Base-by-base conservation (phyloP, 1,140 invertebrate species). In the Melitaea cinxia region DNA sequence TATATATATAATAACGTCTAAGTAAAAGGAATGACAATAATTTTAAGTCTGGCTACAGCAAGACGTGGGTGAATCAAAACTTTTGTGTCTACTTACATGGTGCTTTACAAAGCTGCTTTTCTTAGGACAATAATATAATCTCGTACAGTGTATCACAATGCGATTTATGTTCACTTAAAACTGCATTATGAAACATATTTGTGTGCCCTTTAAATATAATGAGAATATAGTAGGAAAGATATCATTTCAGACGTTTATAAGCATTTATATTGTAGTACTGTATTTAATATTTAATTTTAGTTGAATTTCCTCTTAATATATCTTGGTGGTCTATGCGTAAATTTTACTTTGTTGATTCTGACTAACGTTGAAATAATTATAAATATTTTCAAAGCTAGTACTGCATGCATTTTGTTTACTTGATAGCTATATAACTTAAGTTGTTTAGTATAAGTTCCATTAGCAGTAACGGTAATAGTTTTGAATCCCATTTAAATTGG, bases 211-310 rank as follows among this genome's bases (percentile, higher is more conserved):
- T 23, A 55, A n/a, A 39, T 2, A 72, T 82, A 85, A 87, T 87
- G 82, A 78, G 82, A 85, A 85, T 88, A 75, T 72, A 37, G 33
- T 28, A 70, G 60, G 67, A 67, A 26, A 66, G 64, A 7, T 45
- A 10, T 45, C 9, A 19, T 19, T 15, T 45, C 15, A 17, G 12
- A 42, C 15, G 19, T 45, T 37, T 37, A n/a, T 37, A 37, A 26
- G 24, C 24, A 2, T 26, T 26, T 4, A 26, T 6, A 26, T 26
- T 26, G 24, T 26, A 26, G 24, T 26, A 26, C 6, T 26, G 24
- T 26, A 26, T 26, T 26, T 26, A 26, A 26, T 4, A 26, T 26
- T 26, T 4, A 26, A 26, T 26, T 26, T 4, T 4, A 26, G 24
- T 26, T 26, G 6, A 26, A 6, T 26, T 26, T 26, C 6, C 2